These are phyloP conservation scores for Xylocopa sonorina DNA, from an alignment of 1,140 invertebrate species.

Conservation along the genomic window DNA sequence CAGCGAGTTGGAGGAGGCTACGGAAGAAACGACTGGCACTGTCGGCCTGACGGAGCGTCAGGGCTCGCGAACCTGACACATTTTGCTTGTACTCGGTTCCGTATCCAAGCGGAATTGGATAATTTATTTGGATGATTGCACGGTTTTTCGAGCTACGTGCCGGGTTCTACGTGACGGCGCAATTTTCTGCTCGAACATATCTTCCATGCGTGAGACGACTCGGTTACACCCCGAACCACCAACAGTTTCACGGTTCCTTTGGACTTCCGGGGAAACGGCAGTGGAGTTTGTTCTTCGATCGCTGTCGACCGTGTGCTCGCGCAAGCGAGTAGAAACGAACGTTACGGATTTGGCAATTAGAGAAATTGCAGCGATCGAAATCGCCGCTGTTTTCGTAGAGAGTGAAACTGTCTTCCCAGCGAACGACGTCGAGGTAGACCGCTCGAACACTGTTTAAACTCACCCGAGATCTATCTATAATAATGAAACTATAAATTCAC, in stretches of 20 bases:
- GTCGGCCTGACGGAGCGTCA: background rate
- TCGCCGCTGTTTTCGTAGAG: too few relatives aligned
- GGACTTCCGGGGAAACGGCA: too few relatives aligned
- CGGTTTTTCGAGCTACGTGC: background rate
- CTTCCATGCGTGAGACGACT: background rate
- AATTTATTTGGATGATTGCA: slow-evolving; percentile 12
- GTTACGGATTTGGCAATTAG: too few relatives aligned
- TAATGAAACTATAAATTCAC: background rate
- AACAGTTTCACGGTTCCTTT: too few relatives aligned
- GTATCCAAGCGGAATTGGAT: background rate
- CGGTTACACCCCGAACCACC: too few relatives aligned
- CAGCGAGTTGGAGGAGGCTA: background rate
- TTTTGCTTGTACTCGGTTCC: background rate
- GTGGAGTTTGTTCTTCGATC: too few relatives aligned
- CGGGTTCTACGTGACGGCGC: background rate
- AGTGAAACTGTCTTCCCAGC: background rate
- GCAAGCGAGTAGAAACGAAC: too few relatives aligned
- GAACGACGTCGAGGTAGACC: background rate
- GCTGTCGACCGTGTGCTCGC: too few relatives aligned
- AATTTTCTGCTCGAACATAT: slow-evolving; percentile 7
- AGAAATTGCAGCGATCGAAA: too few relatives aligned
- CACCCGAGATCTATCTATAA: background rate
- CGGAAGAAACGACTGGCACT: background rate
- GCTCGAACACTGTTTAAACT: background rate
- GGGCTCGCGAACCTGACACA: background rate